These are phyloP conservation scores for Periophthalmus modestus DNA, from an alignment of 2,113 vertebrate species.

Conservation along the genomic window DNA sequence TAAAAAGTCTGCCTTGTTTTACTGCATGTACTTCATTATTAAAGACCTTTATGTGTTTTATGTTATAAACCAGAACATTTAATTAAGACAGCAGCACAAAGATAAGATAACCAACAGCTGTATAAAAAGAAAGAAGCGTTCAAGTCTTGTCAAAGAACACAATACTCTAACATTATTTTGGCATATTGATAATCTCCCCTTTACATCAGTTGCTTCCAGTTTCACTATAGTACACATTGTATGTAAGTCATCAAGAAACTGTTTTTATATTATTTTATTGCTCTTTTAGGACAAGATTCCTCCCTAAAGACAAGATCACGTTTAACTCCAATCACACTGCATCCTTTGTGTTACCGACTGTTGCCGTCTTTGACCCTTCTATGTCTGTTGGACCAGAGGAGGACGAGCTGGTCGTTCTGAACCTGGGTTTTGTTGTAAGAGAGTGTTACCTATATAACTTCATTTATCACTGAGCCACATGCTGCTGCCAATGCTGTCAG, in stretches of 20 bases:
- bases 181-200: too few species aligned
- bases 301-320: constrained; percentile 84
- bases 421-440: constrained; percentile 91
- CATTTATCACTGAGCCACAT: neutral
- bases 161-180: neutral
- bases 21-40: neutral
- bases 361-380: constrained; percentile 82
- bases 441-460: constrained; percentile 16
- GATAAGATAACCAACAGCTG: too few species aligned
- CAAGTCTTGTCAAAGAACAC: too few species aligned
- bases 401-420: constrained; percentile 82
- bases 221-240: neutral
- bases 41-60: too few species aligned
- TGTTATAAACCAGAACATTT: too few species aligned
- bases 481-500: neutral
- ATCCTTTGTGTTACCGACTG: constrained; percentile 79
- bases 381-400: constrained; percentile 86
- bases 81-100: too few species aligned
- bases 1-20: too few species aligned
- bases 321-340: constrained; percentile 71
- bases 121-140: neutral
- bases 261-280: neutral
- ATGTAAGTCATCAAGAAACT: too few species aligned
- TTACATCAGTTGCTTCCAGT: neutral
- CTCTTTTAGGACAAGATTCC: constrained; percentile 81